Base-by-base conservation (phyloP, 2,113 vertebrate species). In the Perca schrenkii region DNA sequence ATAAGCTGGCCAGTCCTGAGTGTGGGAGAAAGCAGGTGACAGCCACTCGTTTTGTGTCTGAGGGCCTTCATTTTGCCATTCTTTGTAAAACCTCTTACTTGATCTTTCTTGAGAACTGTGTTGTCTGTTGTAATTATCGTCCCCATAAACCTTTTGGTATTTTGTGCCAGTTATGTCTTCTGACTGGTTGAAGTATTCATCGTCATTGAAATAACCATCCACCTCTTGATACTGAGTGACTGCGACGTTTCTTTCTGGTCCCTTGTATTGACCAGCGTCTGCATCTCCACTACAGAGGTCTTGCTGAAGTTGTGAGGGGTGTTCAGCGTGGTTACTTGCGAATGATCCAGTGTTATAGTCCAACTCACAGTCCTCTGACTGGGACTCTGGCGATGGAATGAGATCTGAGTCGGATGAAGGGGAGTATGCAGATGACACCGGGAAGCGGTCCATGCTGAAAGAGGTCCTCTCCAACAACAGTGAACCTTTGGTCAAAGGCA, bases 391-490 rank as follows among this genome's bases (percentile, higher is more conserved):
- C 0, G 6, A 52, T 10, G 31, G 67, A 10, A 2, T 43, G 17
- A 47, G 28, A 11, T 70, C 52, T 0, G 11, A 21, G 58, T 70
- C 22, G 2, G 36, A 6, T 47, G 74, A 16, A 57, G 71, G 22
- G 0, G 34, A 52, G 56, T 10, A 49, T 3, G 21, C 34, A n/a
- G 53, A 1, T 8, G 79, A 52, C 13, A 10, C 61, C 6, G 53
- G 72, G 15, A 54, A 15, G 46, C 3, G 36, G 50, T 87, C 77
- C 40, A 0, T 7, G 22, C 66, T 86, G 79, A 93, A 91, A 15
- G 89, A 80, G 0, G 25, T 83, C 86, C 94, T 94, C 88, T 92
- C 62, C 70, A 95, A 58, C 22, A 94, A 75, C 43, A 94, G 2
- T 2, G 73, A 40, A 25, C 92, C 90, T 70, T 87, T 22, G 21